phyloP scores from a whole-genome alignment of 2,113 vertebrate genomes.

The Hyla sarda region DNA sequence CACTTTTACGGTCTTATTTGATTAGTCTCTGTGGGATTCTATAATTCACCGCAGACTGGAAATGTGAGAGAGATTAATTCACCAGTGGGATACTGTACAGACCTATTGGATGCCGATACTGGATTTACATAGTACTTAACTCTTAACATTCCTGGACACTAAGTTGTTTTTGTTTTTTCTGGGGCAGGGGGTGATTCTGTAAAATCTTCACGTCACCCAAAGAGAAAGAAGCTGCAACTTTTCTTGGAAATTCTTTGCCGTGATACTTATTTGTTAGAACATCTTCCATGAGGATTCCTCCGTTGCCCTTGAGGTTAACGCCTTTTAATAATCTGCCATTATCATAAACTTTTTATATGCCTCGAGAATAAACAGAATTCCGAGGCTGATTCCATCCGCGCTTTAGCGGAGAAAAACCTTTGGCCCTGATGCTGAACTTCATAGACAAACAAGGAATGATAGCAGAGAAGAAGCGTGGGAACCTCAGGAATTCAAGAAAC shows the following conservation, averaged over 20 bases:
- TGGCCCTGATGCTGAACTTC: constrained; percentile 17
- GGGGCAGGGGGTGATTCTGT: too few relatives aligned
- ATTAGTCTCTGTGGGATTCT: constrained; percentile 23
- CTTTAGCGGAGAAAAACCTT: constrained; percentile 3
- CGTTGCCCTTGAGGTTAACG: constrained; percentile 12
- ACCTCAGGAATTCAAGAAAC: constrained; percentile 45
- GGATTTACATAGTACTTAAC: too few relatives aligned
- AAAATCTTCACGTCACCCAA: too few relatives aligned
- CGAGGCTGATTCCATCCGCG: not conserved
- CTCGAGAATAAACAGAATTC: constrained; percentile 43
- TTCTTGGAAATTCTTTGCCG: not conserved
- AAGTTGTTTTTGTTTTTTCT: too few relatives aligned
- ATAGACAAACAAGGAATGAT: constrained; percentile 39
- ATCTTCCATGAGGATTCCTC: not conserved
- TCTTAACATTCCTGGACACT: too few relatives aligned
- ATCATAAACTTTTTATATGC: constrained; percentile 18
- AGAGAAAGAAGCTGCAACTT: too few relatives aligned
- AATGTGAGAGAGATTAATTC: constrained; percentile 34
- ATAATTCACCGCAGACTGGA: constrained; percentile 30
- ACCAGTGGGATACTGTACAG: not conserved
- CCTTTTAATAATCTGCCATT: constrained; percentile 12
- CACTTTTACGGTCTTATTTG: constrained; percentile 23
- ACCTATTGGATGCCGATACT: not conserved
- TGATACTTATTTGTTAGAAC: not conserved
- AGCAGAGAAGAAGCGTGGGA: constrained; percentile 40